Evolutionary conservation across 2,797 vertebrate genomes (phyloP).

Genomic region (Chaenodraco wilsoni): DNA sequence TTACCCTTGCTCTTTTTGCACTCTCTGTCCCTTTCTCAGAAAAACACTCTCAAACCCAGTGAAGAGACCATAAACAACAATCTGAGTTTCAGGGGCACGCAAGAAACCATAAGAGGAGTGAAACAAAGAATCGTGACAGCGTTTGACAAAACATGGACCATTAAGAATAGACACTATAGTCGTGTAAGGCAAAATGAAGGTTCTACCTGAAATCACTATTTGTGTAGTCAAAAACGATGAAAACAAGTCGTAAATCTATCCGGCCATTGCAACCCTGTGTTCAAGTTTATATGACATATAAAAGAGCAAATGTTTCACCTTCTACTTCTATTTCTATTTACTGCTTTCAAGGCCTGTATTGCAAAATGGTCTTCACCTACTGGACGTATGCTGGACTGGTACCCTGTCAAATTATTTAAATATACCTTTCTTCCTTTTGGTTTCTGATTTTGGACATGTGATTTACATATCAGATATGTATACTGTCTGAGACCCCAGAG

Average conservation of each 20-base stretch:
- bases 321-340: no score
- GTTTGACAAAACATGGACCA: not conserved
- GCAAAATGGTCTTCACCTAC: not conserved
- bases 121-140: not conserved
- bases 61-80: conserved; percentile 1
- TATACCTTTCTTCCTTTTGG: no score
- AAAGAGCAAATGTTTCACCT: no score
- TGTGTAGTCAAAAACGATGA: not conserved
- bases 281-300: no score
- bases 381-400: no score
- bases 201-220: not conserved
- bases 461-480: no score
- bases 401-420: no score
- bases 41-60: not conserved
- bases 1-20: conserved; percentile 32
- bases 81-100: not conserved
- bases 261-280: no score
- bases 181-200: not conserved
- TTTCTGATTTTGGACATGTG: no score
- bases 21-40: not conserved
- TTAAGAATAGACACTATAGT: conserved; percentile 10
- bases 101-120: not conserved
- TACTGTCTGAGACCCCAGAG: no score
- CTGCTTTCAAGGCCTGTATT: not conserved
- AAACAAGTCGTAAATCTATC: not conserved